Evolutionary conservation across 2,888 invertebrate genomes (phyloP), one percentile per base, ranked within the genome.

Genomic region (Lottia scabra): DNA sequence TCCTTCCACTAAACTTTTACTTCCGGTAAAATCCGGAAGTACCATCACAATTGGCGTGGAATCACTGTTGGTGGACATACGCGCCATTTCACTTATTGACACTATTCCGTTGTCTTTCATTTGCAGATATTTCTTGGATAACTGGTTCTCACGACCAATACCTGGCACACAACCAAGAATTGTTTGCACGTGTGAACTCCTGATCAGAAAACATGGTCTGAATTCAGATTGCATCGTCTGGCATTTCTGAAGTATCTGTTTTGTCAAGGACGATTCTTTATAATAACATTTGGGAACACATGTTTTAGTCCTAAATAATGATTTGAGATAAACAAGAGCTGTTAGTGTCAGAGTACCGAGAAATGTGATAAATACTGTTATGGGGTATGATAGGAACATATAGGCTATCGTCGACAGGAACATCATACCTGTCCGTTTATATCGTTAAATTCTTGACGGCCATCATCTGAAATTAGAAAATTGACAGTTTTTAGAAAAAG

Each of bases 51-150:
- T 71, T 8, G 80, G 77, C 15, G 68, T 71, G 2, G 64, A 63
- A 15, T 74, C 72, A 2, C 65, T 30, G 19, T 76, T 65, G 15
- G 66, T 68, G 27, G 62, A 43, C 13, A 65, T 43, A 19, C 66
- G 71, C 30, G 77, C 75, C 8, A 80, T 80, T 87, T 87, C 87
- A 75, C 87, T 87, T 56, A 87, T 74, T 2, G 86, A 85, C 23
- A 87, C 82, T 5, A 86, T 77, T 15, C 87, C 87, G 44, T 75
- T 76, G 73, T 87, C 87, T 63, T 81, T 78, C 80, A 87, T 78
- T 72, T 85, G 82, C 43, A 87, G 68, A 70, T 83, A 85, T 74
- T 86, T 81, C n/a, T 87, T 71, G 43, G 80, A 78, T 72, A 82
- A 82, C 44, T 72, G 13, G 74, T 69, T 19, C 67, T 65, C 64